phyloP scores from a whole-genome alignment of 2,797 vertebrate species.

The Strix occidentalis region DNA sequence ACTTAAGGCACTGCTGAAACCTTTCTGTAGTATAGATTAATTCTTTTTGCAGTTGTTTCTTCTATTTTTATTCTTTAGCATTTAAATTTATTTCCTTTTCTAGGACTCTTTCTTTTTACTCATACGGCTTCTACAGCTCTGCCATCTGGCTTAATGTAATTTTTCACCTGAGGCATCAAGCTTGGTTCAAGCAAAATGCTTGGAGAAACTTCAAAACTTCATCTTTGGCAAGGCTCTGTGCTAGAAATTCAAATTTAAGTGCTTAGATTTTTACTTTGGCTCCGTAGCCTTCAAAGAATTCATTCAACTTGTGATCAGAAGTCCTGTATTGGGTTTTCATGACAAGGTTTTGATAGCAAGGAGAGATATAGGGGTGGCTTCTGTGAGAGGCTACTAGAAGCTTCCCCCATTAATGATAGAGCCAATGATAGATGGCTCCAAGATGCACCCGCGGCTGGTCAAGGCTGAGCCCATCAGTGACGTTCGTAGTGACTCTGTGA shows the following conservation, averaged over 20 bases:
- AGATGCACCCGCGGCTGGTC: fast-evolving
- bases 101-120: background rate
- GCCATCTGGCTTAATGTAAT: slow-evolving; percentile 29
- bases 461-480: too few relatives aligned
- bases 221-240: background rate
- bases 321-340: background rate
- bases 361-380: background rate
- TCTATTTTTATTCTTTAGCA: background rate
- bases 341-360: background rate
- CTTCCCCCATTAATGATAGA: fast-evolving
- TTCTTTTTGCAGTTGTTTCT: background rate
- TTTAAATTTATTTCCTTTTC: slow-evolving; percentile 25
- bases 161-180: slow-evolving; percentile 45
- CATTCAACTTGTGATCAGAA: background rate
- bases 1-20: background rate
- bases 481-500: fast-evolving
- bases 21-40: background rate
- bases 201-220: slow-evolving; percentile 12
- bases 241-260: background rate
- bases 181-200: slow-evolving; percentile 1
- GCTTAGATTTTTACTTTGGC: background rate
- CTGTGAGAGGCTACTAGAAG: background rate
- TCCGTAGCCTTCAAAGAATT: background rate
- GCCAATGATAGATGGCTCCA: background rate
- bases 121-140: background rate